Evolutionary conservation across 2,888 invertebrate genomes (phyloP).

Genomic region (Deroplatys truncata): DNA sequence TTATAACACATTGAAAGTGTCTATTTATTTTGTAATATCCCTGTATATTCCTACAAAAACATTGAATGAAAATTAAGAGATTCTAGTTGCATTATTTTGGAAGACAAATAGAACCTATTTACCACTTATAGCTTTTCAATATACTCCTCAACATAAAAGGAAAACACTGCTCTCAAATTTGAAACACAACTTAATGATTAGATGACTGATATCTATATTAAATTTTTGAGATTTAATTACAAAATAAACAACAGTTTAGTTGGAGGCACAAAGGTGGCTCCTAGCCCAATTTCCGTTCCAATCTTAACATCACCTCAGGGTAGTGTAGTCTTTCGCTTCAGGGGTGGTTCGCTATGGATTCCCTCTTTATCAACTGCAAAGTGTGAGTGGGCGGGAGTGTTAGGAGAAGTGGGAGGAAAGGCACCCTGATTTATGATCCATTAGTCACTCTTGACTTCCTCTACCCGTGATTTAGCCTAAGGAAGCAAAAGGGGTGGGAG

Average conservation of each 20-base stretch:
- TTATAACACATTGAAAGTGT: too few relatives aligned
- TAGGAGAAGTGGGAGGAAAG: neutral
- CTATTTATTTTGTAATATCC: too few relatives aligned
- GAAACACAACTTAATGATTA: too few relatives aligned
- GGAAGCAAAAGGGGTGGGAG: slow-evolving; percentile 11
- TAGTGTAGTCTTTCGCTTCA: neutral
- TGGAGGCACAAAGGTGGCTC: neutral
- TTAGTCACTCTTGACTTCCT: slow-evolving; percentile 27
- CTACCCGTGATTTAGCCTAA: slow-evolving; percentile 24
- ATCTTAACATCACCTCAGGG: neutral
- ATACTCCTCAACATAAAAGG: too few relatives aligned
- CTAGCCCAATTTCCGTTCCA: neutral
- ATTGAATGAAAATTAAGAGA: too few relatives aligned
- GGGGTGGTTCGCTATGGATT: neutral
- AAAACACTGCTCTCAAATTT: too few relatives aligned
- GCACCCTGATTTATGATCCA: slow-evolving; percentile 27
- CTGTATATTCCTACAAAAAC: too few relatives aligned
- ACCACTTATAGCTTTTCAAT: too few relatives aligned
- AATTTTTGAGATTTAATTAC: too few relatives aligned
- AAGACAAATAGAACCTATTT: too few relatives aligned
- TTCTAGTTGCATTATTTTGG: too few relatives aligned
- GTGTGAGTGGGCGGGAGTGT: neutral
- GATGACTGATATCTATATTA: too few relatives aligned
- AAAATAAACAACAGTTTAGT: neutral
- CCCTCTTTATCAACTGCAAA: slow-evolving; percentile 5